These are phyloP conservation scores for Phrynocephalus forsythii DNA, from an alignment of 2,797 vertebrate species.

Conservation along the genomic window DNA sequence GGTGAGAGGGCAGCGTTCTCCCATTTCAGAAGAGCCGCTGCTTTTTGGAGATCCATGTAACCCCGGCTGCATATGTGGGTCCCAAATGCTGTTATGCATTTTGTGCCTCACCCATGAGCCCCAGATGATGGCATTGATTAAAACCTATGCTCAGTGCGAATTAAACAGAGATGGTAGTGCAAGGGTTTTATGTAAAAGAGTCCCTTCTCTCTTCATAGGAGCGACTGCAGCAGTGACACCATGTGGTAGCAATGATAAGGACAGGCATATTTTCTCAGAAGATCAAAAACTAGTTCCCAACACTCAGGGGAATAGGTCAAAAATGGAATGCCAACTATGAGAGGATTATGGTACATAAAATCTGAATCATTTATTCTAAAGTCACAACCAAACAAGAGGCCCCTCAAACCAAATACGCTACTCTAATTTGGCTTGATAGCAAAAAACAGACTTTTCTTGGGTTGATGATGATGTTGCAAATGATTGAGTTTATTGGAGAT, in stretches of 20 bases:
- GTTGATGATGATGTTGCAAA: too few species aligned
- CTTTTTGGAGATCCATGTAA: not conserved
- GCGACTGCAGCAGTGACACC: not conserved
- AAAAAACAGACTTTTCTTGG: too few species aligned
- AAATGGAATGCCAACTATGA: not conserved
- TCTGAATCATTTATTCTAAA: not conserved
- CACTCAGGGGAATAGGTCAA: not conserved
- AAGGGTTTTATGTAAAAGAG: not conserved
- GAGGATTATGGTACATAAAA: not conserved
- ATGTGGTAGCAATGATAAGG: constrained; percentile 1
- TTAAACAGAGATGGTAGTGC: not conserved
- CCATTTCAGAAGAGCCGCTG: too few species aligned
- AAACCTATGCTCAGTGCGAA: not conserved
- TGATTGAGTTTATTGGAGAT: too few species aligned
- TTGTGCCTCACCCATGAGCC: not conserved
- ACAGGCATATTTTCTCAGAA: not conserved
- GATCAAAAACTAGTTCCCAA: not conserved
- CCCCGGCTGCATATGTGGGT: not conserved
- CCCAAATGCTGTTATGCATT: not conserved
- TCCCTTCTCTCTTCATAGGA: not conserved
- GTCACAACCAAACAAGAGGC: not conserved
- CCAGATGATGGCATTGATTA: not conserved
- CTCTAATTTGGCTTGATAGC: not conserved
- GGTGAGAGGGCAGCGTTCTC: too few species aligned
- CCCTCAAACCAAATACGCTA: not conserved